A percentile compares a stretch with the other conserved stretches of the same genome.
Conservation (phyloP, 1,140 invertebrate species). For the Riptortus pedestris region DNA sequence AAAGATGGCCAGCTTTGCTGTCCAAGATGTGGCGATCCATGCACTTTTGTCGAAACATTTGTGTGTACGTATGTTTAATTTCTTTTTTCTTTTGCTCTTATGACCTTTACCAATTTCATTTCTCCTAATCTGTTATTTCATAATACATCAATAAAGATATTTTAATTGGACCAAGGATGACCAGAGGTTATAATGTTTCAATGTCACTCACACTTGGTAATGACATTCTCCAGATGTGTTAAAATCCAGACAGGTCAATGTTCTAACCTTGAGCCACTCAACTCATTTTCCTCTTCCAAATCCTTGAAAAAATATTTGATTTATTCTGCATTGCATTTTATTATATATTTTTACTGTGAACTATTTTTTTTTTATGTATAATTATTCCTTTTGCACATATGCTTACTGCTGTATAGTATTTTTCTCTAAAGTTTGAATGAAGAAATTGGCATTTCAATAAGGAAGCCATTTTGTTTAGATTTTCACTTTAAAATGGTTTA, state of each 20-base stretch:
- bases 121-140: background rate
- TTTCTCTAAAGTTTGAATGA: too few species aligned
- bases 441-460: too few species aligned
- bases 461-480: too few species aligned
- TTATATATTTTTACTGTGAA: too few species aligned
- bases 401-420: too few species aligned
- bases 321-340: background rate
- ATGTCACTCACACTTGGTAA: background rate
- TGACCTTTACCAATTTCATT: constrained; percentile 1
- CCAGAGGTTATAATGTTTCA: background rate
- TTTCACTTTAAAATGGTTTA: too few species aligned
- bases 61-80: constrained; percentile 58
- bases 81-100: background rate
- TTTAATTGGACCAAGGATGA: too few species aligned
- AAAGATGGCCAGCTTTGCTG: constrained; percentile 56
- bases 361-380: too few species aligned
- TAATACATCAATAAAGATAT: background rate
- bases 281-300: background rate
- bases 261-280: background rate
- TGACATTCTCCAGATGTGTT: constrained; percentile 3
- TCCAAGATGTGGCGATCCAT: constrained; percentile 91
- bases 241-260: background rate
- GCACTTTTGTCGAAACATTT: constrained; percentile 92
- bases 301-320: background rate
- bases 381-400: too few species aligned